Evolutionary conservation across 2,888 invertebrate species (phyloP), one percentile per base, ranked within the genome.

Genomic region (Eupithecia subfuscata): DNA sequence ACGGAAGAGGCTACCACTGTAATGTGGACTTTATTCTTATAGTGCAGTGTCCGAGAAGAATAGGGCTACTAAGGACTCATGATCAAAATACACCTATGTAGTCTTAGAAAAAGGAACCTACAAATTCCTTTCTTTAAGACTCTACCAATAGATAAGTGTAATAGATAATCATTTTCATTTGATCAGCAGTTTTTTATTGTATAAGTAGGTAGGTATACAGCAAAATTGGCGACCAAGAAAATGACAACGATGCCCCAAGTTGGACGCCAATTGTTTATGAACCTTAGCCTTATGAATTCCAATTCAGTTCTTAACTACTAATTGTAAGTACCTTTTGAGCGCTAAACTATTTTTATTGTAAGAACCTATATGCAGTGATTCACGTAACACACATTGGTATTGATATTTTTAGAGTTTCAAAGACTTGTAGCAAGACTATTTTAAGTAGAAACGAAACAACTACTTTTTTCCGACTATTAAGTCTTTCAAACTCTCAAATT

Each of bases 221-320:
- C 37, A 63, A 76, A 43, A 65, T 68, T 77, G 74, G 69, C 71
- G 48, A 70, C 77, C 76, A 82, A 79, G 79, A 80, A 34, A 56
- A 34, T 56, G 48, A 14, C 14, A 60, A 25, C 22, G 1, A 60
- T 3, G 56, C 30, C 11, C 18, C 37, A 25, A 22, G 70, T 73
- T 65, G 72, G 72, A 52, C 45, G 60, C 70, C 69, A 73, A 73
- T 34, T 40, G 43, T 45, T 43, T n/a, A 2, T n/a, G 40, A 30
- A 43, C 3, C 12, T 43, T 43, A 69, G 6, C 12, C 2, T 18
- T 11, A 56, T 56, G 3, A 56, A 56, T 22, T 56, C 22, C 22
- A 22, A 3, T 56, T 22, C 22, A 56, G 22, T 56, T 56, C 11
- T 56, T 22, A 8, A 48, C 18, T 52, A 52, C 52, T n/a, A n/a